Evolutionary conservation across 2,888 invertebrate species (phyloP).

Genomic region (Nemurella pictetii): DNA sequence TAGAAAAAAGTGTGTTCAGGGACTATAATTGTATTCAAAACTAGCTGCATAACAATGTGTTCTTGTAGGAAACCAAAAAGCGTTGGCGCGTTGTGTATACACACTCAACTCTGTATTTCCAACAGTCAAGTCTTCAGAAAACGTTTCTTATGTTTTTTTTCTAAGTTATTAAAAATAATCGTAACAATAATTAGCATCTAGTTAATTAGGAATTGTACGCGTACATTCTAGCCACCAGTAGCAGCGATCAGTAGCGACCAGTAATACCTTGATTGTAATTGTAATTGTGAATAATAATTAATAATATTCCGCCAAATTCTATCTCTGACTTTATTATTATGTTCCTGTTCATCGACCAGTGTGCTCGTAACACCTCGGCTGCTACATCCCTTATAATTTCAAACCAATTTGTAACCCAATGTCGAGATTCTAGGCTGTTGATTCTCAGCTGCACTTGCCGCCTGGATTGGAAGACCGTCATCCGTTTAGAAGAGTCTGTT

Average conservation of each 20-base stretch:
- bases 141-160: conserved; percentile 29
- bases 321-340: too few relatives aligned
- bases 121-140: conserved; percentile 37
- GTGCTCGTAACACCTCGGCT: too few relatives aligned
- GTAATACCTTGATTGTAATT: conserved; percentile 39
- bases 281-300: conserved; percentile 41
- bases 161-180: conserved; percentile 14
- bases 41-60: conserved; percentile 27
- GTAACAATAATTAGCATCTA: conserved; percentile 32
- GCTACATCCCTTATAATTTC: too few relatives aligned
- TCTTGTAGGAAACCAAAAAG: conserved; percentile 38
- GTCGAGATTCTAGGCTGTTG: too few relatives aligned
- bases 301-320: background rate
- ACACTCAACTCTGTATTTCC: conserved; percentile 31
- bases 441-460: too few relatives aligned
- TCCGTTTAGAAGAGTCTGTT: too few relatives aligned
- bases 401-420: too few relatives aligned
- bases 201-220: conserved; percentile 35
- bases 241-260: conserved; percentile 36
- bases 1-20: conserved; percentile 36
- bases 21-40: conserved; percentile 35
- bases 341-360: too few relatives aligned
- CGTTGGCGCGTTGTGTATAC: conserved; percentile 2
- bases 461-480: too few relatives aligned
- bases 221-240: conserved; percentile 37